Evolutionary conservation across 2,888 invertebrate genomes (phyloP), one percentile per base, ranked within the genome.

Genomic region (Oegoconia quadripuncta): DNA sequence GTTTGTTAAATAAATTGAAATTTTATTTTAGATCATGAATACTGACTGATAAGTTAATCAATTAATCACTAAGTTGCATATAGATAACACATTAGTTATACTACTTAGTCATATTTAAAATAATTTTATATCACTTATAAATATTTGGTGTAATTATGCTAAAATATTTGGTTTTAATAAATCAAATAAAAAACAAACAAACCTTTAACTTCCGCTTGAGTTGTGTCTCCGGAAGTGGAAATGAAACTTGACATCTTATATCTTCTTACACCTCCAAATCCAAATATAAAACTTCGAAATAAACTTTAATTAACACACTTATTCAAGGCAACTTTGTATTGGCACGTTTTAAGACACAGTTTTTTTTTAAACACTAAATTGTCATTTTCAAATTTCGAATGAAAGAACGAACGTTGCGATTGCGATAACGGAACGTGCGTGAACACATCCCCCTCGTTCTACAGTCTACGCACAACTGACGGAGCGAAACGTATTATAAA

Each of bases 201-300:
- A 87, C 86, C 86, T 83, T 86, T 86, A 17, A 66, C 75, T 53
- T 71, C 70, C 55, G 73, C 67, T 50, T 76, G 74, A 37, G 66
- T 70, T 16, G 59, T 60, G 55, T 72, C 78, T 50, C 68, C 74
- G 35, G 59, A 48, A 46, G 64, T 55, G 45, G 67, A 64, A 50
- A 73, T 67, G 54, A 75, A 70, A 47, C 55, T 70, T 52, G 84
- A 74, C 86, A 86, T 84, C 63, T 76, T 74, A 55, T 56, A 45
- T 46, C 52, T 46, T 60, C 15, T 25, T 31, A 22, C 39, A 42
- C 46, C 46, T 52, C 52, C 55, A 58, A 61, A 61, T 60, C 62
- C 61, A 59, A 55, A 51, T 50, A 44, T 34, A 46, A 47, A 60
- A 54, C 64, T 41, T 43, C 34, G 55, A 59, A 55, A 48, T 49